Evolutionary conservation across 1,140 invertebrate genomes (phyloP).

Genomic region (Drosophila lacertosa): DNA sequence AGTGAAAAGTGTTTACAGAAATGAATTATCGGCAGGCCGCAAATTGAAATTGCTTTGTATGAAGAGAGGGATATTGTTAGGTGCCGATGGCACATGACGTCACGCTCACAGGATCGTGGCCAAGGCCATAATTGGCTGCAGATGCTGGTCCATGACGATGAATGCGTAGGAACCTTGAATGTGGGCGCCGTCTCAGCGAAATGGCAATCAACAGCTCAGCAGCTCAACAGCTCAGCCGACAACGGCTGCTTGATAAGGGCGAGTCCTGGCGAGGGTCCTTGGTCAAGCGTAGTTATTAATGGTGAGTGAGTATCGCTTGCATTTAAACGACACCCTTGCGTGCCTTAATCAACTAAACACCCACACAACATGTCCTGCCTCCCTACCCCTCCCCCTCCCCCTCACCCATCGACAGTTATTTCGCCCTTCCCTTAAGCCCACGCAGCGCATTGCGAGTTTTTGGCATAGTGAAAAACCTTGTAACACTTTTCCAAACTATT

Average conservation of each 20-base stretch:
- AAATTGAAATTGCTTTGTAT: slow-evolving; percentile 34
- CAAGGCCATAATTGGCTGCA: slow-evolving; percentile 64
- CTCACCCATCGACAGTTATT: background rate
- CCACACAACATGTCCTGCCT: slow-evolving; percentile 24
- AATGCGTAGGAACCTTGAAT: slow-evolving; percentile 60
- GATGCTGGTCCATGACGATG: slow-evolving; percentile 61
- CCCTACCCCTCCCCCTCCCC: background rate
- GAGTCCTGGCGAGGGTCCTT: slow-evolving; percentile 1
- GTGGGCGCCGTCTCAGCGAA: slow-evolving; percentile 60
- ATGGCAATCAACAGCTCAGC: slow-evolving; percentile 70
- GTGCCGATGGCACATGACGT: slow-evolving; percentile 62
- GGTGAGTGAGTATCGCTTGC: slow-evolving; percentile 43
- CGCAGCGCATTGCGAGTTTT: slow-evolving; percentile 18
- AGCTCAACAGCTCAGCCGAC: slow-evolving; percentile 20
- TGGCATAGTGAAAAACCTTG: slow-evolving; percentile 69
- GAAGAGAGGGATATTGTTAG: slow-evolving; percentile 33
- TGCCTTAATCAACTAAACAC: slow-evolving; percentile 60
- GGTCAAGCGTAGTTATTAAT: slow-evolving; percentile 26
- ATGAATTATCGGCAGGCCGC: slow-evolving; percentile 70
- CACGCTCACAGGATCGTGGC: slow-evolving; percentile 50
- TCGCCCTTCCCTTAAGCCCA: background rate
- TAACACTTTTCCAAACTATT: slow-evolving; percentile 67
- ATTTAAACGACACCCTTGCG: slow-evolving; percentile 47
- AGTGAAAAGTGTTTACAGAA: slow-evolving; percentile 73
- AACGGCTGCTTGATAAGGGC: slow-evolving; percentile 64